Base-by-base conservation (phyloP, 2,113 vertebrate genomes). In the Cacatua alba region DNA sequence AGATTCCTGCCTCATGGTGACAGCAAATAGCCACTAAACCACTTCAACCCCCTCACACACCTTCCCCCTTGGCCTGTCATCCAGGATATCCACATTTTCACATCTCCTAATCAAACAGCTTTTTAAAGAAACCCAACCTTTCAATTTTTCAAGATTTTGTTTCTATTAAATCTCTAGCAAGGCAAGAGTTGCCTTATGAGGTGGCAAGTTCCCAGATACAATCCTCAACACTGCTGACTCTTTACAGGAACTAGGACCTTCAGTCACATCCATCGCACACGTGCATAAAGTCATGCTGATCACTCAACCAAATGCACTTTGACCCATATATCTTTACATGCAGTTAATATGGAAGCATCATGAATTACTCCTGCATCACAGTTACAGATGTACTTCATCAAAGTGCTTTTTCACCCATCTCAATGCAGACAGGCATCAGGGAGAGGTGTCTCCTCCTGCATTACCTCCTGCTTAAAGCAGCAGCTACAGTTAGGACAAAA, bases 231-330 rank as follows among this genome's bases (percentile, higher is more conserved):
- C 14, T 65, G 26, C 8, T 6, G 7, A 55, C 7, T 57, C 39
- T 57, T 76, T 24, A 20, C 3, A 74, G 43, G 20, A 86, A 43
- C 14, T 20, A 37, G 1, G 2, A 63, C 33, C 18, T 72, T 44
- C n/a, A 60, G 29, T 28, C 18, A 78, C 17, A 10, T 33, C 35
- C 51, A 75, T 7, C 37, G 21, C 1, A 0, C 2, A 17, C 1
- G 20, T 35, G 46, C 41, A 83, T 14, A 63, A 80, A 63, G 67
- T 16, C 2, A 1, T 5, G 21, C 51, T 70, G 23, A 49, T 70
- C 31, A 41, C 33, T 44, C 53, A 51, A 43, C 10, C 33, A 72
- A 53, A 37, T 4, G 43, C 37, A 86, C n/a, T 83, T 64, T 49
- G 52, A 62, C 31, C 29, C 24, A 60, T 3, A 14, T 5, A 13